phyloP scores from a whole-genome alignment of 2,888 invertebrate genomes.

The Caenorhabditis sp. region DNA sequence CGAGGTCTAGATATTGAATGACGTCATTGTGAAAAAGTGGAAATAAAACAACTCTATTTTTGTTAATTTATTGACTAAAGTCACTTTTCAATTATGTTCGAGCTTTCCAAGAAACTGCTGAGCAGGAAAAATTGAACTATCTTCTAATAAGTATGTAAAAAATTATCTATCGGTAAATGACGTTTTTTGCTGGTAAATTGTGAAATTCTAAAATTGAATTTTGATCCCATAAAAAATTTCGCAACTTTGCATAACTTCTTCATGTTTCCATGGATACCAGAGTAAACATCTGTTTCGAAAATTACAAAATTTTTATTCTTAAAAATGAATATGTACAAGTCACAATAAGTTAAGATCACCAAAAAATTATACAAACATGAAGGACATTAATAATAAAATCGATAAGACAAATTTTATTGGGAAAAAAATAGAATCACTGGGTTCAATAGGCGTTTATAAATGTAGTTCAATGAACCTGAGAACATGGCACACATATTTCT shows the following conservation, averaged over 20 bases:
- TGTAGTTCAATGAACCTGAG: not conserved
- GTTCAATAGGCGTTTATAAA: not conserved
- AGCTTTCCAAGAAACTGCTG: too few relatives aligned
- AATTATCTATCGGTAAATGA: too few relatives aligned
- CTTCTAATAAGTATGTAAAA: too few relatives aligned
- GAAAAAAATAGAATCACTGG: not conserved
- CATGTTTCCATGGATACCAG: too few relatives aligned
- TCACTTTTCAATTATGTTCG: too few relatives aligned
- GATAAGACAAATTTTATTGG: not conserved
- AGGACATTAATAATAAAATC: not conserved
- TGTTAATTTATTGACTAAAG: too few relatives aligned
- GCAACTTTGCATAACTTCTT: not conserved
- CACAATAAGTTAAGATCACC: not conserved
- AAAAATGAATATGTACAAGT: not conserved
- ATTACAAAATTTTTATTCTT: not conserved
- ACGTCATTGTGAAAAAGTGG: too few relatives aligned
- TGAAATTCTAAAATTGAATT: not conserved
- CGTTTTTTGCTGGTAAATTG: too few relatives aligned
- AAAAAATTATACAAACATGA: not conserved
- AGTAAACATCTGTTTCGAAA: not conserved
- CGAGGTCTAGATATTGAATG: too few relatives aligned
- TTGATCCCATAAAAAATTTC: not conserved
- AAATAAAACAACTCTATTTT: too few relatives aligned
- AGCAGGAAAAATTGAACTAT: too few relatives aligned
- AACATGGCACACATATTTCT: not conserved